These are phyloP conservation scores for Mustelus asterias DNA, from an alignment of 2,113 vertebrate species.

Conservation along the genomic window DNA sequence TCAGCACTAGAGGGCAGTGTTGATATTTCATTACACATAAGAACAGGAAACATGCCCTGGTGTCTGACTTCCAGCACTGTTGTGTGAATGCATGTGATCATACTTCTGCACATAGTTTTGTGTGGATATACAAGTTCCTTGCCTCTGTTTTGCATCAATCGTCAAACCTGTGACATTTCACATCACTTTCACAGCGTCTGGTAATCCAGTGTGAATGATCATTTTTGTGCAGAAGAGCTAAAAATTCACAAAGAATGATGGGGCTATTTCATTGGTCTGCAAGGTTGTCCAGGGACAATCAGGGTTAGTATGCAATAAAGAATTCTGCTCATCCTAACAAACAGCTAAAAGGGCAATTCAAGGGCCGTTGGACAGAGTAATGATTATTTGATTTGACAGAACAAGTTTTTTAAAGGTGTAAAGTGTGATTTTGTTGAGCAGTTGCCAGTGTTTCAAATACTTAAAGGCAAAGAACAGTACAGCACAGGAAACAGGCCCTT, in stretches of 20 bases:
- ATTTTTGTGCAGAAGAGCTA: no score
- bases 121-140: background rate
- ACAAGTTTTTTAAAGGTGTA: no score
- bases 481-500: no score
- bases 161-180: background rate
- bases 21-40: background rate
- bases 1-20: constrained; percentile 15
- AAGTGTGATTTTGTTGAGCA: no score
- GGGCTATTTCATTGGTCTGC: background rate
- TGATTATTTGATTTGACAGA: no score
- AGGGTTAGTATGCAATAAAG: background rate
- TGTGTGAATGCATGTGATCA: background rate
- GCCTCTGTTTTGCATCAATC: background rate
- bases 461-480: no score
- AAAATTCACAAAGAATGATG: no score
- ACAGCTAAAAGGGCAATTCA: background rate
- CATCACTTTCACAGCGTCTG: background rate
- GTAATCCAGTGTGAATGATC: background rate
- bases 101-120: background rate
- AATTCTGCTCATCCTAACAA: background rate
- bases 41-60: no score
- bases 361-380: background rate
- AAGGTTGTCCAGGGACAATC: background rate
- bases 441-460: no score
- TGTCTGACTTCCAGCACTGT: background rate